Conservation (phyloP, 2,797 vertebrate genomes). For the Brachyrhaphis roseni region DNA sequence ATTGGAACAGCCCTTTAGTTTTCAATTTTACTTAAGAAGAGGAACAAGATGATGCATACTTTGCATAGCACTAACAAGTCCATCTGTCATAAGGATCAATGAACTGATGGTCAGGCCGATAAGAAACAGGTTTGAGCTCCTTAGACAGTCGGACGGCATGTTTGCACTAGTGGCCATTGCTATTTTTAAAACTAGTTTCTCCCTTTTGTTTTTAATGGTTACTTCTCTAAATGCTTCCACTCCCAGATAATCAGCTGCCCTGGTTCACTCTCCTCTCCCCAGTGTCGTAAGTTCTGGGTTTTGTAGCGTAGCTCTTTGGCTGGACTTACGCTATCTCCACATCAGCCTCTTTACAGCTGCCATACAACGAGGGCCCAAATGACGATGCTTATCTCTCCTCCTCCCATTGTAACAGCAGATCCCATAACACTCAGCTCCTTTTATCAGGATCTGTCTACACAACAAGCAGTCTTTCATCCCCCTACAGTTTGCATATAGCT, state of each 20-base stretch:
- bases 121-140: conserved; percentile 53
- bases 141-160: conserved; percentile 18
- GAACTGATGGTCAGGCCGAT: conserved; percentile 41
- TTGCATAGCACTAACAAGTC: conserved; percentile 34
- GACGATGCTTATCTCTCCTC: conserved; percentile 44
- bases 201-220: conserved; percentile 24
- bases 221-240: conserved; percentile 28
- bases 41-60: conserved; percentile 19
- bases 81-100: conserved; percentile 32
- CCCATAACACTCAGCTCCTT: conserved; percentile 39
- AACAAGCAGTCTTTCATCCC: conserved; percentile 36
- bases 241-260: conserved; percentile 18
- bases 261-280: not conserved
- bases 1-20: conserved; percentile 6
- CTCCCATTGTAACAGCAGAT: conserved; percentile 29
- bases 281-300: conserved; percentile 30
- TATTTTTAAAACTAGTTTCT: conserved; percentile 17
- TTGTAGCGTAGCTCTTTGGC: conserved; percentile 33
- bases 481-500: conserved; percentile 10
- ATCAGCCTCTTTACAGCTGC: conserved; percentile 53
- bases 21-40: conserved; percentile 7
- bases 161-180: conserved; percentile 21
- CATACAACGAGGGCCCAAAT: not conserved
- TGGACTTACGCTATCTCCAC: conserved; percentile 39
- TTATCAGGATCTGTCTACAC: conserved; percentile 38